Evolutionary conservation across 2,888 invertebrate genomes (phyloP), one percentile per base, ranked within the genome.

Genomic region (Lasioglossum oenotherae): DNA sequence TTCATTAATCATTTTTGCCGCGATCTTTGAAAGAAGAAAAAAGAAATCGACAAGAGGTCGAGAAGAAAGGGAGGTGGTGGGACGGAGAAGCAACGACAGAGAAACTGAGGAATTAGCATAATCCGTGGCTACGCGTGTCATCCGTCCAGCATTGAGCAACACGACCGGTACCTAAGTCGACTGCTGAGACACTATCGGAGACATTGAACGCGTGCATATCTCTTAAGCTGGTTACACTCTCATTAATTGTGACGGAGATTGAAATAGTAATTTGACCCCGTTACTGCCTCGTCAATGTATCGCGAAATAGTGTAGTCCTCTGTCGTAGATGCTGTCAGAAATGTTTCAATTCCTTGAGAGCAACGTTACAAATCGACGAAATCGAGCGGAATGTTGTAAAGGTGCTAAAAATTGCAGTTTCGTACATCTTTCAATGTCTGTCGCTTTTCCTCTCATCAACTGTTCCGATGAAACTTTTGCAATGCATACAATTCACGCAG

Each of bases 31-130:
- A 69, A 67, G 81, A 80, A 80, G 80, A 79, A 88, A 82, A 81
- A 88, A 85, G 78, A 89, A 89, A 84, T 73, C 82, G 84, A 84
- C 27, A 44, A 41, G 72, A 41, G 64, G 46, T 57, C 23, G 71
- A 67, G 75, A 86, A 75, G 35, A 23, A 81, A 74, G 44, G 64
- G 67, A 69, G 44, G 41, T 35, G 67, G 35, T 53, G 71, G 71
- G 69, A 78, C 35, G 71, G 64, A 27, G 78, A 49, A 85, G 82
- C 74, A 73, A 67, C 38, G 73, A 74, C 38, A 69, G 85, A 91
- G 81, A 85, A 72, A 86, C 67, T 84, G 46, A 53, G 57, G 75
- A 85, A 93, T 93, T 93, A 92, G 90, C 93, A 93, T 93, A 93
- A 93, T 92, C 87, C 88, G 85, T 90, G 84, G 60, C 80, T 87